Base-by-base conservation (phyloP, 2,888 invertebrate genomes). In the Onchidella celtica region DNA sequence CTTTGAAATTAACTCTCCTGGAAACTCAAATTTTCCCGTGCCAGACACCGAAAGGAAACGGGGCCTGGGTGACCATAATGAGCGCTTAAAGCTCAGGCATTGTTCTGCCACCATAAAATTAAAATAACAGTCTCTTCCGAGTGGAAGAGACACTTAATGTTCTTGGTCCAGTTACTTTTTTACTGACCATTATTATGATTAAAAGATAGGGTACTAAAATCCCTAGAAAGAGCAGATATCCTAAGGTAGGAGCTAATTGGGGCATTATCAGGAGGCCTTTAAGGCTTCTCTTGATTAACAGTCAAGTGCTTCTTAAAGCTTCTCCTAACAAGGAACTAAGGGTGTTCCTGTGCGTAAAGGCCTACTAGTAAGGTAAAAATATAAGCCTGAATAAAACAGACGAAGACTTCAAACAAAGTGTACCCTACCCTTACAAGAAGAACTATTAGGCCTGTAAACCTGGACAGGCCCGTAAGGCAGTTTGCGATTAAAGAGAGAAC, bases 401-500 rank as follows among this genome's bases (percentile, higher is more conserved):
- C 85, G n/a, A 85, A 87, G 70, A 87, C 61, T 84, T 88, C 88
- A 79, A 87, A 88, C 32, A 86, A 38, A 40, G 81, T 82, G 55
- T 87, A 88, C 0, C 74, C 63, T 6, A 78, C 65, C 63, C 83
- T 82, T 21, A 86, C 34, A 3, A 77, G 0, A 32, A 87, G 27
- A 4, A 76, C 3, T 0, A 29, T 0, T 24, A 76, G n/a, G 0
- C 38, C 27, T 24, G 57, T 29, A 21, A 59, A 6, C 47, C 47
- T 40, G n/a, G 68, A 47, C 24, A 1, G 59, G 1, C 68, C 27
- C 2, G 74, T 63, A 14, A 81, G 55, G 55, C 81, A 84, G 38
- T 82, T 84, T 82, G 95, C 94, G 89, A 96, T 89, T 87, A 96
- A 87, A 0, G 95, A 95, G 94, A 96, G 92, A 91, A 96, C 87